Conservation (phyloP, 2,797 vertebrate genomes). For the Phalloptychus januarius region DNA sequence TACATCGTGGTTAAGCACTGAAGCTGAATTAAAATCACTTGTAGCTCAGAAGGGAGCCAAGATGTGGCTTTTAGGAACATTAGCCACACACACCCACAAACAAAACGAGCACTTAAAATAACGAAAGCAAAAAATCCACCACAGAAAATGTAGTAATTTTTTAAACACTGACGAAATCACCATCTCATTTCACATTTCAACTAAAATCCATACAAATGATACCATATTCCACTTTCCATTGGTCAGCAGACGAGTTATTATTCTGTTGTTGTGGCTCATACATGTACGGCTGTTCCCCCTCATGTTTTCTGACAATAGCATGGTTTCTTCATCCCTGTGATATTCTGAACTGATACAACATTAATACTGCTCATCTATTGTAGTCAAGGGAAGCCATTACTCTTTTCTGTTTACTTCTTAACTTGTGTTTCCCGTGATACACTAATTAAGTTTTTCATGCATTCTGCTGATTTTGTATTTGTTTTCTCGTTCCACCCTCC, state of each 20-base stretch:
- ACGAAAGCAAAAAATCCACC: background rate
- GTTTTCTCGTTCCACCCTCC: background rate
- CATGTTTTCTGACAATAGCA: background rate
- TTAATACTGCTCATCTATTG: background rate
- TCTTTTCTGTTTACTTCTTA: background rate
- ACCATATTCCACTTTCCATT: background rate
- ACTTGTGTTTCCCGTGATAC: background rate
- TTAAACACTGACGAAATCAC: background rate
- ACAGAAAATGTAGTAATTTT: background rate
- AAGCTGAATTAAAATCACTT: slow-evolving; percentile 1
- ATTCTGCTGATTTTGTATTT: background rate
- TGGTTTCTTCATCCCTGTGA: background rate
- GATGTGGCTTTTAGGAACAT: background rate
- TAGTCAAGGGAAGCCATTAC: background rate
- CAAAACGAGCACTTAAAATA: background rate
- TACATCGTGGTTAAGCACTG: background rate
- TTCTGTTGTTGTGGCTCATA: background rate
- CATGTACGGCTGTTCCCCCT: too few relatives aligned
- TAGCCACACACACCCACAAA: background rate
- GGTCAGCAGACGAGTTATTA: background rate
- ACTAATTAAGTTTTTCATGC: background rate
- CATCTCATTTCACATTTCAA: background rate
- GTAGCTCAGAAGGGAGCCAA: background rate
- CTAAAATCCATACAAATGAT: background rate
- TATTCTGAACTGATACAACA: background rate